phyloP scores from a whole-genome alignment of 2,888 invertebrate species.

The Leptinotarsa tumamoca region DNA sequence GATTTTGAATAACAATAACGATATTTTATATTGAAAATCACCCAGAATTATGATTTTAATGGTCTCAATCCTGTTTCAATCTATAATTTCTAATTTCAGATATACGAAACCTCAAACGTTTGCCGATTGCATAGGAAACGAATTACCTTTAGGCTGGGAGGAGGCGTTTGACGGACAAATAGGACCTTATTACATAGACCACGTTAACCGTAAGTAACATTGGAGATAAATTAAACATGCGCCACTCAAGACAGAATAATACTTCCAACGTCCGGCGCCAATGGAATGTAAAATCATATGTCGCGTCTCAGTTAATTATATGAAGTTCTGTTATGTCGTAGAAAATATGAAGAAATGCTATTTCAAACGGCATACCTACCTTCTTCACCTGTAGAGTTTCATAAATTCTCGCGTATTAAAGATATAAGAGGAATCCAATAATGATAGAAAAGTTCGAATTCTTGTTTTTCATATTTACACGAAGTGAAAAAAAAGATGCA shows the following conservation, averaged over 20 bases:
- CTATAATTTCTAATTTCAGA: constrained; percentile 73
- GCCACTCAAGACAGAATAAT: background rate
- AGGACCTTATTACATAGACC: constrained; percentile 97
- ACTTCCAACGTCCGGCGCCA: background rate
- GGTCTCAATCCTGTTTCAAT: no score
- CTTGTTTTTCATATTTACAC: no score
- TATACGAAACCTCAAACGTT: constrained; percentile 96
- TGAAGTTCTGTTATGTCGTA: constrained; percentile 1
- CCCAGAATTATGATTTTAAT: no score
- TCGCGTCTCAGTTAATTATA: background rate
- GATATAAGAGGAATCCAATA: background rate
- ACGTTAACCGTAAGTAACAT: constrained; percentile 88
- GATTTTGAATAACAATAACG: no score
- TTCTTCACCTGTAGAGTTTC: background rate
- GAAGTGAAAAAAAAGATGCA: no score
- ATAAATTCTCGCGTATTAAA: background rate
- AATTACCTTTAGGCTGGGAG: constrained; percentile 97
- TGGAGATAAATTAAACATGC: background rate
- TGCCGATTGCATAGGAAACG: constrained; percentile 98
- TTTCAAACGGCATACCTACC: background rate
- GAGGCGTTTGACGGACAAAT: constrained; percentile 94
- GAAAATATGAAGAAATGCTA: background rate
- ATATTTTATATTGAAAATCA: no score
- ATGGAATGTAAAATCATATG: background rate
- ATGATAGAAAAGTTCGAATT: background rate